Evolutionary conservation across 2,888 invertebrate genomes (phyloP).

Genomic region (Tanypteryx hageni): DNA sequence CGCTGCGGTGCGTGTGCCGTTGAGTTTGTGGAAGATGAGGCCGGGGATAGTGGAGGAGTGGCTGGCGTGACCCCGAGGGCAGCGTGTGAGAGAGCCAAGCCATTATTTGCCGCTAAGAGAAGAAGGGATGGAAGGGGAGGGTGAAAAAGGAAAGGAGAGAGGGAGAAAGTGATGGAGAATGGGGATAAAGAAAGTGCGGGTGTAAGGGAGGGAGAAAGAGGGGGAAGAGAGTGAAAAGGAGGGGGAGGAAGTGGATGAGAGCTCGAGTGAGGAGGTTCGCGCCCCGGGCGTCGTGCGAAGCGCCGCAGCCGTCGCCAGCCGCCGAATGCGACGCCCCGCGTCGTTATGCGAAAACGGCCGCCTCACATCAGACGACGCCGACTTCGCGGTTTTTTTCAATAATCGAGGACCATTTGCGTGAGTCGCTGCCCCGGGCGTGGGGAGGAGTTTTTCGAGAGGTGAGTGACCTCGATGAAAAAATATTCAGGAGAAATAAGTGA

Average conservation of each 20-base stretch:
- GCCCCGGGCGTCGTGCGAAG: neutral
- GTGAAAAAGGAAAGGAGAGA: neutral
- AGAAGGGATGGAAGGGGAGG: neutral
- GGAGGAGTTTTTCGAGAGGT: neutral
- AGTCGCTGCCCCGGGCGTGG: neutral
- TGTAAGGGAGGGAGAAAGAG: neutral
- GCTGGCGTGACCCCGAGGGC: conserved; percentile 13
- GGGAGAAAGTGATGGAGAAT: neutral
- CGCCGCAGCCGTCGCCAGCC: neutral
- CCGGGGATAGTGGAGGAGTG: neutral
- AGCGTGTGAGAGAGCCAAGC: neutral
- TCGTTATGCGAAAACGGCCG: neutral
- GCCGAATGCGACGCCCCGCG: neutral
- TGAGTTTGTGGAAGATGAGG: neutral
- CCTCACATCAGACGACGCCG: neutral
- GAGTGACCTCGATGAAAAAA: too few relatives aligned
- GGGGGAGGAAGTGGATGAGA: neutral
- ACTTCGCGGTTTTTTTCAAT: neutral
- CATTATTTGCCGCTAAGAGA: neutral
- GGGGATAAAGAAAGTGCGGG: neutral
- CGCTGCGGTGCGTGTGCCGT: neutral
- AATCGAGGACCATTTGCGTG: neutral
- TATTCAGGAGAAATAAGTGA: too few relatives aligned
- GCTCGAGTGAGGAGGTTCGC: neutral
- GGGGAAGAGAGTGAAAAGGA: neutral